Base-by-base conservation (phyloP, 2,797 vertebrate genomes). In the Xenopus petersii region DNA sequence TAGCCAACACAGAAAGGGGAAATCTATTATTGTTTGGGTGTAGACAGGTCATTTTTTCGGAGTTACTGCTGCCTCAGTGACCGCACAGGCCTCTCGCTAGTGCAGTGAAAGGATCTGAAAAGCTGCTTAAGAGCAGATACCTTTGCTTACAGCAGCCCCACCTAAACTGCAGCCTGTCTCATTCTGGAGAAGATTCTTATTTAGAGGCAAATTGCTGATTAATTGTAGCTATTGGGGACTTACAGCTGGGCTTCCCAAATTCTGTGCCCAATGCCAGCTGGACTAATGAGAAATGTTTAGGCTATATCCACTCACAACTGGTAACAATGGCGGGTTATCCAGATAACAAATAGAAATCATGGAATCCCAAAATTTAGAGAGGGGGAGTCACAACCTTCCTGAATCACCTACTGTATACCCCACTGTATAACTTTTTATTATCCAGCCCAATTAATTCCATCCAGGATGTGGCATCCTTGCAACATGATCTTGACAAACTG, bases 41-140 rank as follows among this genome's bases (percentile, higher is more conserved):
- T 93, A 94, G 95, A 96, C 91, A 93, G 95, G 95, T 97, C 96
- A 96, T 94, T 98, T 98, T 97, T 98, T 96, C 95, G 95, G 92
- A 83, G 88, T 98, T 97, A 98, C 84, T 95, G 89, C 93, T 90
- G 94, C 95, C 92, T 96, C 91, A 94, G 90, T 94, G 93, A 89
- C 90, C 92, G 88, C 91, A 91, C 91, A 91, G 86, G 90, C 83
- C 83, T 80, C 86, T 80, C 42, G 80, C 59, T 82, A 83, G 85
- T 64, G 80, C 83, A 87, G 54, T 5, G 87, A 92, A 91, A 90
- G 82, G 83, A 84, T 81, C 81, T 81, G 76, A 8, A 85, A 88
- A 90, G 88, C 88, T 82, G 81, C 87, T 88, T 86, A 88, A 88
- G 85, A 75, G 73, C 82, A 80, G 74, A 86, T 84, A 89, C 88